phyloP scores from a whole-genome alignment of 1,140 invertebrate genomes.

The Argopecten irradians region DNA sequence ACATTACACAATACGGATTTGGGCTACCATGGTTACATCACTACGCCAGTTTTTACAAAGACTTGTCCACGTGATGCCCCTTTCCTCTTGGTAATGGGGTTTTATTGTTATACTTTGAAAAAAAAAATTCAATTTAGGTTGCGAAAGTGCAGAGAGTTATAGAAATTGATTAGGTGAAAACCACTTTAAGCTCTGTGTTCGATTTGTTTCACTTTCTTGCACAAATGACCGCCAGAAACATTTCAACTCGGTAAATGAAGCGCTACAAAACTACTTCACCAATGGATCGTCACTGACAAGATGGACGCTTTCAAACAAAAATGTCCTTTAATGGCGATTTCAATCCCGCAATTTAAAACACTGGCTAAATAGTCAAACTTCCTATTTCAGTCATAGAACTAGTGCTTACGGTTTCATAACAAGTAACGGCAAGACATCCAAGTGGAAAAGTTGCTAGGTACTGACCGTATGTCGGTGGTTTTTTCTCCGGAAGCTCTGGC shows the following conservation, averaged over 20 bases:
- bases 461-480: too few species aligned
- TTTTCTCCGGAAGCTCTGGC: too few species aligned
- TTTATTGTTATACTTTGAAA: neutral
- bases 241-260: neutral
- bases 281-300: neutral
- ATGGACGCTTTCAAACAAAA: neutral
- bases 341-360: too few species aligned
- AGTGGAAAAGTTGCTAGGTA: too few species aligned
- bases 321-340: too few species aligned
- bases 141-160: neutral
- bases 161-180: neutral
- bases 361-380: too few species aligned
- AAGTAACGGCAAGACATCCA: too few species aligned
- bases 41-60: neutral
- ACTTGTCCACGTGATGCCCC: neutral
- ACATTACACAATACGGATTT: neutral
- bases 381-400: too few species aligned
- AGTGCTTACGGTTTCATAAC: too few species aligned
- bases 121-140: slow-evolving; percentile 11
- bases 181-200: neutral
- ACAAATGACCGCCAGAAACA: neutral
- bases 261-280: neutral
- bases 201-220: neutral
- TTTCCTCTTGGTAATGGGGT: neutral
- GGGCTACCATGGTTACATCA: neutral